phyloP scores from a whole-genome alignment of 2,888 invertebrate genomes.

The Sisyra nigra region DNA sequence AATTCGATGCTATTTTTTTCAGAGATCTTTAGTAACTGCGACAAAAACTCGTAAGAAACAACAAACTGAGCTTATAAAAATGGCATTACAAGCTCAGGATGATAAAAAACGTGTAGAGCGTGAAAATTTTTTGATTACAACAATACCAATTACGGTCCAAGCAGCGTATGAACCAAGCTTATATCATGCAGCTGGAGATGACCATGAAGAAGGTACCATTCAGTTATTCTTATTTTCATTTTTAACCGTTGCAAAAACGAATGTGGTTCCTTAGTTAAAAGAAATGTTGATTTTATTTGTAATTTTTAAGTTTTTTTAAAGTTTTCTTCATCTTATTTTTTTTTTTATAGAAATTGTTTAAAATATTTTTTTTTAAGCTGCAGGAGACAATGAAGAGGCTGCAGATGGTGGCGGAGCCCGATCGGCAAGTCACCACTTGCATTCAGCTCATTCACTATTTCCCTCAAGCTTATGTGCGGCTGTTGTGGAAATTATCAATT shows the following conservation, averaged over 20 bases:
- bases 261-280: too few relatives aligned
- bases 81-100: constrained; percentile 88
- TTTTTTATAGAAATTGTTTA: constrained; percentile 1
- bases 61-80: constrained; percentile 93
- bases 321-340: not conserved
- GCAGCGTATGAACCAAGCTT: constrained; percentile 93
- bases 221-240: too few relatives aligned
- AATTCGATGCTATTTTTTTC: constrained; percentile 13
- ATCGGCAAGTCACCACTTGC: constrained; percentile 63
- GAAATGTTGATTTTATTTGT: too few relatives aligned
- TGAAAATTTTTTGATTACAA: constrained; percentile 88
- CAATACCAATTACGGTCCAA: constrained; percentile 86
- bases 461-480: constrained; percentile 94
- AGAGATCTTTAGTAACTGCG: constrained; percentile 92
- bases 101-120: constrained; percentile 89
- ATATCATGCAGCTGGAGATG: constrained; percentile 68
- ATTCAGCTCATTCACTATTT: constrained; percentile 87
- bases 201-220: constrained; percentile 62
- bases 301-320: not conserved
- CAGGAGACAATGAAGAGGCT: constrained; percentile 41
- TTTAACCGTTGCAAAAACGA: too few relatives aligned
- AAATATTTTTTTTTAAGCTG: constrained; percentile 8
- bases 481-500: constrained; percentile 83
- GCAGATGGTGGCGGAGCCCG: constrained; percentile 47
- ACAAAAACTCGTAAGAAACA: constrained; percentile 98